Percentiles rank a stretch among this genome's conserved stretches.
Conservation (phyloP, 2,797 vertebrate genomes). For the Peromyscus aztecus region DNA sequence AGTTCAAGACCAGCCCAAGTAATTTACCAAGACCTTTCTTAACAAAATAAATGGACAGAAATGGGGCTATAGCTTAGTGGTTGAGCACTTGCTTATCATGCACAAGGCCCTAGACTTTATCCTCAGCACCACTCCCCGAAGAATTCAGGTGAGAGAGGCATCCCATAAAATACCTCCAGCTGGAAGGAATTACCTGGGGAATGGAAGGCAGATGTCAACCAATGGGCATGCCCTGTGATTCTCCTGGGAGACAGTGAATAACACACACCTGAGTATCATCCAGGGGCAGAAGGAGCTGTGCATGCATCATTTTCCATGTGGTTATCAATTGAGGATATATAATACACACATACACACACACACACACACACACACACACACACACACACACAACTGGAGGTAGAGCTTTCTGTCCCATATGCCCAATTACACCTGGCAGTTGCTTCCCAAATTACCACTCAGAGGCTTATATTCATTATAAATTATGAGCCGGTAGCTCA, state of each 20-base stretch:
- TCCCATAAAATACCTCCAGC: neutral
- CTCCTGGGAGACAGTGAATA: neutral
- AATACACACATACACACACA: neutral
- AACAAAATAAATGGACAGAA: neutral
- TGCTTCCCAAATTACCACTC: too few species aligned
- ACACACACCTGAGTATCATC: accelerated
- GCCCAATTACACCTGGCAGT: too few species aligned
- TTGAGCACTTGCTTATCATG: neutral
- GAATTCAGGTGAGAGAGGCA: neutral
- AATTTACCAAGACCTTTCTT: neutral
- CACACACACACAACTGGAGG: neutral
- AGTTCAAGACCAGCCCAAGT: neutral
- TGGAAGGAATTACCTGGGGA: neutral
- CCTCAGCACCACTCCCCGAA: neutral
- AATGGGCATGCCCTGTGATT: neutral
- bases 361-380: neutral
- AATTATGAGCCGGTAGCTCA: too few species aligned
- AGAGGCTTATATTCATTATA: too few species aligned
- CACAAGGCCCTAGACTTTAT: neutral
- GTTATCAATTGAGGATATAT: neutral
- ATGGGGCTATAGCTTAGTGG: neutral
- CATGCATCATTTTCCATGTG: neutral
- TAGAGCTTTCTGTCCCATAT: too few species aligned
- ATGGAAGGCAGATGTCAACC: neutral
- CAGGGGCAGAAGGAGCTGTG: neutral